Conservation (phyloP, 2,888 invertebrate species). For the Caenorhabditis sp. region DNA sequence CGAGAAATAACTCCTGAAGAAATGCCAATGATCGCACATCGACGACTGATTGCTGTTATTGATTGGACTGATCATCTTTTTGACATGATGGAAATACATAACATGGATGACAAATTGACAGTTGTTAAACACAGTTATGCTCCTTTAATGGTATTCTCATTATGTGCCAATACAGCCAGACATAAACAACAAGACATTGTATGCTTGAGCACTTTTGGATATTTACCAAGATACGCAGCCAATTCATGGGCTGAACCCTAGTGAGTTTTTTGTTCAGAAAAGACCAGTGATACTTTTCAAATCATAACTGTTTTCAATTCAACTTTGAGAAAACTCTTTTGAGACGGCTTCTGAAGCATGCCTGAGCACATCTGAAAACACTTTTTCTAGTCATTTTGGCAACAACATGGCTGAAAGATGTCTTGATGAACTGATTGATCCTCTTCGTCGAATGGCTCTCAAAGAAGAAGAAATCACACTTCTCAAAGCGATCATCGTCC, state of each 20-base stretch:
- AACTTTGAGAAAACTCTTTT: no score
- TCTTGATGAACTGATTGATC: conserved; percentile 66
- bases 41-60: conserved; percentile 64
- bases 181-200: conserved; percentile 51
- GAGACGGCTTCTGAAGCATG: background rate
- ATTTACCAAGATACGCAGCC: conserved; percentile 54
- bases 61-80: conserved; percentile 69
- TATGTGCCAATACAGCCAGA: conserved; percentile 41
- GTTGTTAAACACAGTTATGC: conserved; percentile 67
- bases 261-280: conserved; percentile 29
- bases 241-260: conserved; percentile 58
- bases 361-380: background rate
- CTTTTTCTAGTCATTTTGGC: conserved; percentile 62
- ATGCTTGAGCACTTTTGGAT: conserved; percentile 66
- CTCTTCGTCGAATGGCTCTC: conserved; percentile 63
- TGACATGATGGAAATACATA: conserved; percentile 67
- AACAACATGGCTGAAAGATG: conserved; percentile 65
- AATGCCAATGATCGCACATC: conserved; percentile 63
- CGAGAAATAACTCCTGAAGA: conserved; percentile 60
- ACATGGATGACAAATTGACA: conserved; percentile 64
- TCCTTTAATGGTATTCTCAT: conserved; percentile 62
- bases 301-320: no score
- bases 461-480: conserved; percentile 67
- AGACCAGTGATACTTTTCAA: no score
- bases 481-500: conserved; percentile 65